Conservation (phyloP, 2,888 invertebrate genomes). For the Hylaea fasciaria region DNA sequence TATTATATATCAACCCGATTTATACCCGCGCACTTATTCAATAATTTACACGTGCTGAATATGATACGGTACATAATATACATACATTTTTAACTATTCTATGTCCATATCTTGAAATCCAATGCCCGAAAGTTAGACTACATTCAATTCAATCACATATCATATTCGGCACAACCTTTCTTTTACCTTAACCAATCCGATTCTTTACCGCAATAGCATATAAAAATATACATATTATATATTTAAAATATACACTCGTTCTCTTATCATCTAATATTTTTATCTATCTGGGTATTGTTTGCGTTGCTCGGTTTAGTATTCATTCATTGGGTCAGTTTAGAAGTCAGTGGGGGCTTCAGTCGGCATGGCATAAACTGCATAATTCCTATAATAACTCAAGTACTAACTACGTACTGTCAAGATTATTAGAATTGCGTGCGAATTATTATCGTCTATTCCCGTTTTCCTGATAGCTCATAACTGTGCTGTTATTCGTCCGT, state of each 20-base stretch:
- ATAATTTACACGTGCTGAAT: not conserved
- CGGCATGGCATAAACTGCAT: too few relatives aligned
- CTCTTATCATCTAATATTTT: slow-evolving; percentile 30
- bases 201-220: slow-evolving; percentile 40
- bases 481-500: too few relatives aligned
- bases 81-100: too few relatives aligned
- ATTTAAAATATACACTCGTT: slow-evolving; percentile 34
- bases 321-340: not conserved
- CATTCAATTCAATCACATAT: not conserved
- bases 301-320: too few relatives aligned
- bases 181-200: slow-evolving; percentile 11
- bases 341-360: not conserved
- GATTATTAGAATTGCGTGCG: too few relatives aligned
- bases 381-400: too few relatives aligned
- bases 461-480: too few relatives aligned
- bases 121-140: too few relatives aligned
- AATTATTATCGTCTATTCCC: too few relatives aligned
- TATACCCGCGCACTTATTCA: too few relatives aligned
- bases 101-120: too few relatives aligned
- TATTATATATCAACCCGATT: not conserved
- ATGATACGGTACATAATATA: not conserved
- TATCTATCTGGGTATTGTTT: slow-evolving; percentile 3
- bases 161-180: slow-evolving; percentile 3
- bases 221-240: slow-evolving; percentile 41
- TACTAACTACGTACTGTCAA: too few relatives aligned